Evolutionary conservation across 1,140 invertebrate species (phyloP).

Genomic region (Caerostris darwini): DNA sequence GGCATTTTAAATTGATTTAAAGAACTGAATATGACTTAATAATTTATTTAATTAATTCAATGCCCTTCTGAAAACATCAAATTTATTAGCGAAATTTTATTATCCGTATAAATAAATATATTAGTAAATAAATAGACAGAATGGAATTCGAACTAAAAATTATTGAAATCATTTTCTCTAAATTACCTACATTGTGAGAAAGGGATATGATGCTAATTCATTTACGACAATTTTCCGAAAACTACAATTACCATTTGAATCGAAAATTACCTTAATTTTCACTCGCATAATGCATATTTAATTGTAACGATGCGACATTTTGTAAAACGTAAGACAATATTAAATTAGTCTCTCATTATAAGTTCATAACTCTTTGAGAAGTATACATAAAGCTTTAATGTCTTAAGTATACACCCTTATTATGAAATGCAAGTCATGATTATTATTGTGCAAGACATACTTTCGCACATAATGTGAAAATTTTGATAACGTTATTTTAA

Average conservation of each 20-base stretch:
- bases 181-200: neutral
- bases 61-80: no score
- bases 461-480: neutral
- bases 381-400: neutral
- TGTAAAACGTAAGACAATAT: neutral
- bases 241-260: neutral
- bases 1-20: no score
- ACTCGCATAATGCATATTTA: neutral
- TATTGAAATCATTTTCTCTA: no score
- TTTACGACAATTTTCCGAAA: neutral
- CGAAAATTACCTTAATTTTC: neutral
- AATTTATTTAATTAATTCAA: no score
- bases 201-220: neutral
- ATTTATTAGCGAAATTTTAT: no score
- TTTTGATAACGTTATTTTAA: neutral
- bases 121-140: no score
- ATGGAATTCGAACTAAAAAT: no score
- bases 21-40: no score
- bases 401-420: neutral
- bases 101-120: no score
- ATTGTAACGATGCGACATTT: neutral
- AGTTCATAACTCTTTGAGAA: neutral
- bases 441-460: neutral
- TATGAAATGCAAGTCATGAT: neutral
- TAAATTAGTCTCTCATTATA: neutral